phyloP scores from a whole-genome alignment of 2,888 invertebrate genomes.

The Himalopsyche anomala region DNA sequence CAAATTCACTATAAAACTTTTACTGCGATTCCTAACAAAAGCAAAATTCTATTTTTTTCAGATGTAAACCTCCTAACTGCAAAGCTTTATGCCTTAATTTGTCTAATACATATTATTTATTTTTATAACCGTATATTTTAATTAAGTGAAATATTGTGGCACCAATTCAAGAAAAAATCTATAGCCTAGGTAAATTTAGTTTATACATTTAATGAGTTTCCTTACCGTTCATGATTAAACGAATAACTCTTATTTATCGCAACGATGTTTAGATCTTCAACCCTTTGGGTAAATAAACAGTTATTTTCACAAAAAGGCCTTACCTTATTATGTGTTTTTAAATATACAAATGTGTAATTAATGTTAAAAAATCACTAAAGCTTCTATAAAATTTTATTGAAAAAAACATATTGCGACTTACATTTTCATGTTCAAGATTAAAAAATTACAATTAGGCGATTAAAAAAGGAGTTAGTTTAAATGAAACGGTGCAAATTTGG shows the following conservation, averaged over 20 bases:
- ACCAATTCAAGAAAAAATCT: slow-evolving; percentile 38
- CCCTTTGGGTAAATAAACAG: neutral
- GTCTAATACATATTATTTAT: slow-evolving; percentile 28
- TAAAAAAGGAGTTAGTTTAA: too few relatives aligned
- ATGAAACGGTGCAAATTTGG: too few relatives aligned
- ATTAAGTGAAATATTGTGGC: slow-evolving; percentile 42
- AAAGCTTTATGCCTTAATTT: slow-evolving; percentile 38
- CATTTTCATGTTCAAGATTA: neutral
- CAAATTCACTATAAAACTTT: slow-evolving; percentile 29
- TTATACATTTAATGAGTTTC: slow-evolving; percentile 32
- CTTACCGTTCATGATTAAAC: neutral
- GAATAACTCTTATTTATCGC: neutral
- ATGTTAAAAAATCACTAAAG: neutral
- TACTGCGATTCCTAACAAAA: slow-evolving; percentile 42
- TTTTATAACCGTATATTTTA: slow-evolving; percentile 27
- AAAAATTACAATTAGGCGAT: too few relatives aligned
- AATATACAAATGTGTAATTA: neutral
- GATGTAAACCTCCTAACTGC: slow-evolving; percentile 40
- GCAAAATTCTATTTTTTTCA: slow-evolving; percentile 47
- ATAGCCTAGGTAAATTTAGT: slow-evolving; percentile 22
- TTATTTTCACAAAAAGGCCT: slow-evolving; percentile 28
- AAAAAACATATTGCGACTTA: neutral
- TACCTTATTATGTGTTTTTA: slow-evolving; percentile 3
- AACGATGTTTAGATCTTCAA: neutral
- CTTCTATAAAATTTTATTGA: neutral